Conservation (phyloP, 1,140 invertebrate species). For the Sinonovacula constricta region DNA sequence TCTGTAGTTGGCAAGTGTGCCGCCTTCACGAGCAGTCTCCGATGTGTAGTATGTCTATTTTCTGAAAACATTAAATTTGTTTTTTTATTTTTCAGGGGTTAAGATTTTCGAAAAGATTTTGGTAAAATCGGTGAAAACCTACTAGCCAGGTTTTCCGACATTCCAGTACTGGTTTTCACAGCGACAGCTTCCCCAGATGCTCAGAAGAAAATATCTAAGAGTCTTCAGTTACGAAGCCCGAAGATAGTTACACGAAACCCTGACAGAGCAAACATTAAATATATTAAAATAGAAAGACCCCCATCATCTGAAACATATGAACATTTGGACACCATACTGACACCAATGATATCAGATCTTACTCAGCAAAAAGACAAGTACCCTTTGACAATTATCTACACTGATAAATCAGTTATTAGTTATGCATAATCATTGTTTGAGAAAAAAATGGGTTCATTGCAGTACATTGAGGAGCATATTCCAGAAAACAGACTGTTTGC, state of each 20-base stretch:
- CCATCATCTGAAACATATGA: conserved; percentile 33
- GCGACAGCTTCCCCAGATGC: conserved; percentile 39
- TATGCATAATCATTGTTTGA: conserved; percentile 44
- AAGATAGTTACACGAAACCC: conserved; percentile 25
- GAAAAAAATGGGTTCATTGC: conserved; percentile 1
- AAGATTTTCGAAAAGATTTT: conserved; percentile 37
- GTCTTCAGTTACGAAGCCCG: conserved; percentile 23
- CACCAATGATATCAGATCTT: conserved; percentile 1
- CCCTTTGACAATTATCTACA: conserved; percentile 40
- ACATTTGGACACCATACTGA: conserved; percentile 31
- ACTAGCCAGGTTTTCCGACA: conserved; percentile 19
- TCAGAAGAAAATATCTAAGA: conserved; percentile 3
- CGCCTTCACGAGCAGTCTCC: conserved; percentile 15
- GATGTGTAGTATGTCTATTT: conserved; percentile 2
- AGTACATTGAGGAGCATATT: conserved; percentile 23
- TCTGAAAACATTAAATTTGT: background rate
- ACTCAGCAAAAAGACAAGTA: conserved; percentile 16
- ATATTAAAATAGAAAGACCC: conserved; percentile 1
- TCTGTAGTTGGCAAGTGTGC: conserved; percentile 17
- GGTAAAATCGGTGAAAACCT: conserved; percentile 29
- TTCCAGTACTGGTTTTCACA: conserved; percentile 23
- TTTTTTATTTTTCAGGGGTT: conserved; percentile 47
- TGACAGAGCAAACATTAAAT: conserved; percentile 49
- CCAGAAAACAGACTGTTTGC: conserved; percentile 55
- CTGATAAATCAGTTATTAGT: conserved; percentile 27